Base-by-base conservation (phyloP, 2,113 vertebrate genomes). In the Gracilinanus agilis region DNA sequence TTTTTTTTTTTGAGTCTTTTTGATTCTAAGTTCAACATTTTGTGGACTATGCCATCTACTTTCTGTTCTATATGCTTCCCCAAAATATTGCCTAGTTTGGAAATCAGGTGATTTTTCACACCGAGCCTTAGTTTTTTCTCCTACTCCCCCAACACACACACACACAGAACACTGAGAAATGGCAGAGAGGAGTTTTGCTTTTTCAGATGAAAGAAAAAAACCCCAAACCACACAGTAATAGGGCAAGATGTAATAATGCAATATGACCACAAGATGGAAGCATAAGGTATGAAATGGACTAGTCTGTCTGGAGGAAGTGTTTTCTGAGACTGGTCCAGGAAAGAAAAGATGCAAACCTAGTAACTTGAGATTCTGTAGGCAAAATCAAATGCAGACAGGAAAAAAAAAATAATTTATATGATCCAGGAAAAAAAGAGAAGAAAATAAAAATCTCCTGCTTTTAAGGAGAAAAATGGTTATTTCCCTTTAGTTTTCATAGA, bases 261-360 rank as follows among this genome's bases (percentile, higher is more conserved):
- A 44, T 13, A 0, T 0, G 0, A 54, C 95, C 97, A 95, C 92
- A 2, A 91, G 97, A 95, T 94, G 97, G 92, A 0, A 96, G 91
- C 93, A 94, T 6, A 97, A 91, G 12, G 23, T 1, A 61, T 21
- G 92, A 19, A 75, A 56, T 92, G 56, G 44, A 27, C 8, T 53
- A 92, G 24, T 25, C 9, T 27, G 44, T 1, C 27, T 2, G 24
- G 2, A 92, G 3, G 2, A 34, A 1, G 1, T 83, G 1, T 23
- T 34, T 3, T n/a, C 54, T 21, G 25, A 27, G 12, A 3, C 58
- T 9, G 12, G 16, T 53, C 23, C 8, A 27, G 0, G 9, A n/a
- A 61, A 92, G 2, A n/a, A 56, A 88, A 95, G 90, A 40, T 23
- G 54, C 0, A 54, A 53, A 44, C 11, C 9, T 5, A 90, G 53